Percentiles rank a stretch among this genome's conserved stretches.
Conservation (phyloP, 1,140 invertebrate genomes). For the Anastrepha obliqua region DNA sequence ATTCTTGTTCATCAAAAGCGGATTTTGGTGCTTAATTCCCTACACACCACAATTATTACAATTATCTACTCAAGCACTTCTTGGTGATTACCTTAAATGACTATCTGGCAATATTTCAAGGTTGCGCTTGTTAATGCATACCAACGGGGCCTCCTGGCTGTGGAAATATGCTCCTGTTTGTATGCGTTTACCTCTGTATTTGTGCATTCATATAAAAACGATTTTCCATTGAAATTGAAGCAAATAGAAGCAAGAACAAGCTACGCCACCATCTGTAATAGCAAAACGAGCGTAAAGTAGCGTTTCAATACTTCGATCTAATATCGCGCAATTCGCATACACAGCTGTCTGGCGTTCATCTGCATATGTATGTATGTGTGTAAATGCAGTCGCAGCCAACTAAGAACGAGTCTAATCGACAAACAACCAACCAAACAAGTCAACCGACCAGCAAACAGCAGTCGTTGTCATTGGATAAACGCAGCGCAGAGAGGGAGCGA, state of each 20-base stretch:
- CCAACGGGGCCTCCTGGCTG: neutral
- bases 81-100: no score
- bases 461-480: neutral
- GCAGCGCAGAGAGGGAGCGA: neutral
- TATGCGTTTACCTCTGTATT: neutral
- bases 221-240: neutral
- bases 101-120: no score
- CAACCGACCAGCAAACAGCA: constrained; percentile 45
- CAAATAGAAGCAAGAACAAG: constrained; percentile 5
- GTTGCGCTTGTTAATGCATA: neutral
- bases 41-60: no score
- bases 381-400: constrained; percentile 8
- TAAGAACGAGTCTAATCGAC: neutral
- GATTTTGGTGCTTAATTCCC: no score
- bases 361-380: neutral
- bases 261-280: neutral
- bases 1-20: no score
- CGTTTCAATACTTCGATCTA: neutral
- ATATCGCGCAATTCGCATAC: neutral
- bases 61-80: no score
- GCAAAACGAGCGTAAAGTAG: neutral
- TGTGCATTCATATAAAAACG: neutral
- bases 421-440: constrained; percentile 28
- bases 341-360: neutral
- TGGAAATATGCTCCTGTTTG: neutral